Evolutionary conservation across 1,140 invertebrate species (phyloP).

Genomic region (Colletes latitarsis): DNA sequence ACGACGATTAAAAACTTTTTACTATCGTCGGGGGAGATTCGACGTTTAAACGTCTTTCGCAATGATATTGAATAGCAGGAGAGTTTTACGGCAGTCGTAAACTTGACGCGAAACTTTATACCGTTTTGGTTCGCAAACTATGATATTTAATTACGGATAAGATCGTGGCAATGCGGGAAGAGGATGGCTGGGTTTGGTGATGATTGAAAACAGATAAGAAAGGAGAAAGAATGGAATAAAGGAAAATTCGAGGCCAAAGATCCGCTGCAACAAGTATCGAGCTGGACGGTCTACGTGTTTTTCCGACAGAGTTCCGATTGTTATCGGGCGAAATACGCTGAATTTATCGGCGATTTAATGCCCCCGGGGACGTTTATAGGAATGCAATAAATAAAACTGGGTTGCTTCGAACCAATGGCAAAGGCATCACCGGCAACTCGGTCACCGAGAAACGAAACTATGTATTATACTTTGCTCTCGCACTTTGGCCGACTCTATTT

Average conservation of each 20-base stretch:
- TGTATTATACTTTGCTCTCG: background rate
- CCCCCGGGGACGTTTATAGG: conserved; percentile 56
- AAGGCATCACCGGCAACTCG: conserved; percentile 37
- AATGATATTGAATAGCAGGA: conserved; percentile 28
- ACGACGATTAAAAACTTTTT: conserved; percentile 35
- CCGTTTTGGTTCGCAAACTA: conserved; percentile 1
- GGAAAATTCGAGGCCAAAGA: background rate
- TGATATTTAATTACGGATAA: conserved; percentile 27
- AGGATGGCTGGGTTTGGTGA: background rate
- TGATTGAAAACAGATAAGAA: background rate
- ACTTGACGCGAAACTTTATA: conserved; percentile 20
- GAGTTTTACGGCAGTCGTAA: conserved; percentile 10
- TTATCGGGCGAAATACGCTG: conserved; percentile 46
- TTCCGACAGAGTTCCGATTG: conserved; percentile 19
- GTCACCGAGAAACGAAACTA: conserved; percentile 15
- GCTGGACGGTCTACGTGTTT: background rate
- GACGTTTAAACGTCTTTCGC: conserved; percentile 6
- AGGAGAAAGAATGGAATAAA: too few species aligned
- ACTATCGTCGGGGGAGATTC: conserved; percentile 6
- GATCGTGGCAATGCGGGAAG: background rate
- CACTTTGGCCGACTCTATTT: too few species aligned
- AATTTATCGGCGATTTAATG: conserved; percentile 64
- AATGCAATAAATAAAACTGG: conserved; percentile 59
- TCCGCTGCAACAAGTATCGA: conserved; percentile 13
- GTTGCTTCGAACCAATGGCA: conserved; percentile 33